These are phyloP conservation scores for Lutjanus campechanus DNA, from an alignment of 2,797 vertebrate species.

Conservation along the genomic window DNA sequence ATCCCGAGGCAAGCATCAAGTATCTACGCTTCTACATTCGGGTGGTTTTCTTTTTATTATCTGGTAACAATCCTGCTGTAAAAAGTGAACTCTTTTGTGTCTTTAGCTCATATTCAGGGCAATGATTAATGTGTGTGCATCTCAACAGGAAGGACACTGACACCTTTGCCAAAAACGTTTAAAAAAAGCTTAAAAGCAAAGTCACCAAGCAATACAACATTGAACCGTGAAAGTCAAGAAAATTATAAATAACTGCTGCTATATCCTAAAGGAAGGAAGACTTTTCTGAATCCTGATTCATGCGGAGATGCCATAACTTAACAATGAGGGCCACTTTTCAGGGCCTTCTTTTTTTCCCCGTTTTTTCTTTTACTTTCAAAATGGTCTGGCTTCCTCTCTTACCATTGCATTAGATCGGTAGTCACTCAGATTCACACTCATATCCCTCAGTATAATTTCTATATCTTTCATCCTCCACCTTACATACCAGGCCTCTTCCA, in stretches of 20 bases:
- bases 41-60: not conserved
- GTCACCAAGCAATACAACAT: not conserved
- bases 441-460: not conserved
- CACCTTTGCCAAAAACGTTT: not conserved
- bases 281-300: not conserved
- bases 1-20: slow-evolving; percentile 1
- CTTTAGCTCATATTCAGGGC: not conserved
- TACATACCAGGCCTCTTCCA: not conserved
- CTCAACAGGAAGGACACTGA: not conserved
- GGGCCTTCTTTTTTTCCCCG: not conserved
- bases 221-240: slow-evolving; percentile 2
- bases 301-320: not conserved
- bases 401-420: not conserved
- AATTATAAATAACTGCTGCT: not conserved
- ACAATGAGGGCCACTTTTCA: not conserved
- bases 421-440: not conserved
- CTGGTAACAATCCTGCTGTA: not conserved
- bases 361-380: not conserved
- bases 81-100: not conserved
- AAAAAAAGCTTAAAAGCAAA: not conserved
- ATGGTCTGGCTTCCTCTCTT: not conserved
- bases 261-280: not conserved
- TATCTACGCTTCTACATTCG: not conserved
- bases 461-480: not conserved
- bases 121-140: slow-evolving; percentile 22